phyloP scores from a whole-genome alignment of 2,888 invertebrate species.

The Octodonta nipae region DNA sequence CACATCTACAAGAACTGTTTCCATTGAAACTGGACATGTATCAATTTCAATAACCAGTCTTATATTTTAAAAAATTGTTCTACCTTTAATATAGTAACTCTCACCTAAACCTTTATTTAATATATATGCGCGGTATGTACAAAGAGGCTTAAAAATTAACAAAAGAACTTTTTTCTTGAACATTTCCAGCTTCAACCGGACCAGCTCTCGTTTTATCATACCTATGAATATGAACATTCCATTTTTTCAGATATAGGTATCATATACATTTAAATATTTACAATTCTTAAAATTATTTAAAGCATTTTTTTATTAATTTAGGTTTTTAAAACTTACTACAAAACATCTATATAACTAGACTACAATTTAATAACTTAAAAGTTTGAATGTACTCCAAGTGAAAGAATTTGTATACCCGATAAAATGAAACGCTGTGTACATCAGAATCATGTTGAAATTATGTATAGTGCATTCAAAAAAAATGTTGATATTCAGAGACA shows the following conservation, averaged over 20 bases:
- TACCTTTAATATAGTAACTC: too few relatives aligned
- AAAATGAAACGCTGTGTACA: too few relatives aligned
- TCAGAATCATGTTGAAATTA: too few relatives aligned
- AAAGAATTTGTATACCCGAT: too few relatives aligned
- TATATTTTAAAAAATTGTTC: slow-evolving; percentile 13
- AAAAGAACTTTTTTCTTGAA: slow-evolving; percentile 13
- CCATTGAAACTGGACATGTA: slow-evolving; percentile 17
- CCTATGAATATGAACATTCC: slow-evolving; percentile 21
- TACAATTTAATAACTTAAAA: too few relatives aligned
- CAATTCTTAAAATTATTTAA: slow-evolving; percentile 29
- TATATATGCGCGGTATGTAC: slow-evolving; percentile 14
- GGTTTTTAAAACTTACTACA: slow-evolving; percentile 17
- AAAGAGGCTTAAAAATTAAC: slow-evolving; percentile 17
- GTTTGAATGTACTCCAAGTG: too few relatives aligned
- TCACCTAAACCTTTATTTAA: slow-evolving; percentile 10
- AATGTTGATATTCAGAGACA: too few relatives aligned
- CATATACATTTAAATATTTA: slow-evolving; percentile 26
- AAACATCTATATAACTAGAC: too few relatives aligned
- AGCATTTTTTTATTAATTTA: slow-evolving; percentile 24
- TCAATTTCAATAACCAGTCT: slow-evolving; percentile 19
- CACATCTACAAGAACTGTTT: slow-evolving; percentile 16
- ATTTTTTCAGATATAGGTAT: slow-evolving; percentile 18
- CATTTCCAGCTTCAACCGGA: slow-evolving; percentile 15
- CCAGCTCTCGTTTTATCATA: slow-evolving; percentile 8
- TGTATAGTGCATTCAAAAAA: too few relatives aligned